A percentile compares a stretch with the other conserved stretches of the same genome.
These are phyloP conservation scores for Cotesia vestalis DNA, from an alignment of 1,140 invertebrate genomes.

Conservation along the genomic window DNA sequence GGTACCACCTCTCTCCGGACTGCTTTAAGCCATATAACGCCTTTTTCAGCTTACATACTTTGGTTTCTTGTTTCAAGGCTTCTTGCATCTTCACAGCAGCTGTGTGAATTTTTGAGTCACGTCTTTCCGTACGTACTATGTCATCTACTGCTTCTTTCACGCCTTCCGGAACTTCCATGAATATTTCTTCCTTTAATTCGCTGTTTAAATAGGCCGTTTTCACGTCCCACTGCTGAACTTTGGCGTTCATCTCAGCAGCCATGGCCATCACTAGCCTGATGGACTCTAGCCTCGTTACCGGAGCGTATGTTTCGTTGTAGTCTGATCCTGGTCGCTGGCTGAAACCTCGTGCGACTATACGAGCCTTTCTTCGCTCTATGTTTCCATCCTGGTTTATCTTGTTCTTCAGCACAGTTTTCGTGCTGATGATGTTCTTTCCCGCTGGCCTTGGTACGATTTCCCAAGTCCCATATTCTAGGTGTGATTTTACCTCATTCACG, in stretches of 20 bases:
- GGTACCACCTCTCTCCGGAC: constrained; percentile 51
- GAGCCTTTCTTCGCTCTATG: constrained; percentile 36
- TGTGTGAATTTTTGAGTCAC: constrained; percentile 10
- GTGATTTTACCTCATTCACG: too few relatives aligned
- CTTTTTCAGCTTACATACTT: constrained; percentile 47
- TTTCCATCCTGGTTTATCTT: too few relatives aligned
- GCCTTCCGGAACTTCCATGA: constrained; percentile 45
- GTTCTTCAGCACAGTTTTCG: too few relatives aligned
- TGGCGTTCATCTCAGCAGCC: background rate
- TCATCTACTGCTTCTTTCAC: constrained; percentile 17
- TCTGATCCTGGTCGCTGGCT: constrained; percentile 41
- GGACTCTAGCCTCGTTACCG: constrained; percentile 32
- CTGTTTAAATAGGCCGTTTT: constrained; percentile 49
- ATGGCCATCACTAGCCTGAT: constrained; percentile 9
- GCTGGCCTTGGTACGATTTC: too few relatives aligned
- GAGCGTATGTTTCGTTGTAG: constrained; percentile 47
- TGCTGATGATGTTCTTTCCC: constrained; percentile 36
- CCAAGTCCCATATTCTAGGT: too few relatives aligned
- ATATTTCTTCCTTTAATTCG: constrained; percentile 43
- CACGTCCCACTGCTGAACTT: constrained; percentile 6
- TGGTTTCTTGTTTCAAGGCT: constrained; percentile 26
- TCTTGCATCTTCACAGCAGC: constrained; percentile 15
- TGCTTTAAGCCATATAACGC: constrained; percentile 56
- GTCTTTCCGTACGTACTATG: background rate
- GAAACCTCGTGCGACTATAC: constrained; percentile 39